Conservation (phyloP, 2,113 vertebrate species). For the Sorex fumeus region DNA sequence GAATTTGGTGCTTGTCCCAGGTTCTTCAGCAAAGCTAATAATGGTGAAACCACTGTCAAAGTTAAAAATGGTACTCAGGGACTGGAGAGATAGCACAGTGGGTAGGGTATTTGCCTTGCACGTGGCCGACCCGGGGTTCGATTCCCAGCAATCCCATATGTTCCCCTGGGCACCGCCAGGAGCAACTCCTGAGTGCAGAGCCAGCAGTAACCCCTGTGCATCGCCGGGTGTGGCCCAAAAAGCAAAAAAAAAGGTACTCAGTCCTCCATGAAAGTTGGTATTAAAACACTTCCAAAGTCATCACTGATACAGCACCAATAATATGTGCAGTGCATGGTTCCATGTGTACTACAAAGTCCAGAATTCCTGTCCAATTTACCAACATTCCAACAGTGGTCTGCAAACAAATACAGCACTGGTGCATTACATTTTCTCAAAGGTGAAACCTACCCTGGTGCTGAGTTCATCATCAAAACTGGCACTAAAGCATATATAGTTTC, state of each 20-base stretch:
- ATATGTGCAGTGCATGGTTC: constrained; percentile 61
- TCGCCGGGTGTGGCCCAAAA: too few relatives aligned
- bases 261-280: constrained; percentile 69
- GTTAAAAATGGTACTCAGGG: too few relatives aligned
- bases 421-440: constrained; percentile 60
- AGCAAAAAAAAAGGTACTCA: too few relatives aligned
- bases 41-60: constrained; percentile 72
- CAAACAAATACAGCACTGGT: constrained; percentile 51
- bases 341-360: constrained; percentile 66
- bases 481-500: constrained; percentile 51
- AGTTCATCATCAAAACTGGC: constrained; percentile 13
- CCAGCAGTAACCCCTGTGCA: too few relatives aligned
- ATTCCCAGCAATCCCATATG: too few relatives aligned
- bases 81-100: too few relatives aligned
- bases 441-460: constrained; percentile 37
- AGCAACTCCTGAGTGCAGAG: too few relatives aligned
- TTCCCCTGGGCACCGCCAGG: too few relatives aligned
- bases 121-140: too few relatives aligned
- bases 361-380: constrained; percentile 54
- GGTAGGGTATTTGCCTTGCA: too few relatives aligned
- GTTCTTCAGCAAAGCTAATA: constrained; percentile 64
- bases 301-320: constrained; percentile 55
- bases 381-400: constrained; percentile 62
- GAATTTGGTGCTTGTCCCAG: constrained; percentile 51
- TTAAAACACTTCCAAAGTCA: constrained; percentile 66